A percentile compares a stretch with the other conserved stretches of the same genome.
phyloP scores from a whole-genome alignment of 2,797 vertebrate species.

The Sardinella longiceps region DNA sequence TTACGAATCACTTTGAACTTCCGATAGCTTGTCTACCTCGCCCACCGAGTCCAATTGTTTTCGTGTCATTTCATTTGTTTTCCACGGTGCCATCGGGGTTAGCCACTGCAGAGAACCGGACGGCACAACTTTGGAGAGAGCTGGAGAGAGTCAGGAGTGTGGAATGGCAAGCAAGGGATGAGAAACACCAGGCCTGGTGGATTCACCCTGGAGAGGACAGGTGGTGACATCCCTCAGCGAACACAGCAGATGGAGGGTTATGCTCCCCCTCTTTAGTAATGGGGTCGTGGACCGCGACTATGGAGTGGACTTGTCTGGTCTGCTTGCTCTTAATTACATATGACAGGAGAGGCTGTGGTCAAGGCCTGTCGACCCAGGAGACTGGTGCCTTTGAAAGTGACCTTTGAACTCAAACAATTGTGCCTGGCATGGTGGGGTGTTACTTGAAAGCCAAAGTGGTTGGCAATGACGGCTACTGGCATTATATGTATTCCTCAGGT shows the following conservation, averaged over 20 bases:
- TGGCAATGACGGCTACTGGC: slow-evolving; percentile 7
- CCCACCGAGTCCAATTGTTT: neutral
- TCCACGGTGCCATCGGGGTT: neutral
- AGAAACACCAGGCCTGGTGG: neutral
- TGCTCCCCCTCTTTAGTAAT: slow-evolving; percentile 42
- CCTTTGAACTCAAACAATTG: slow-evolving; percentile 48
- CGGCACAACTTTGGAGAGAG: neutral
- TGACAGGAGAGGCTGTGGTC: slow-evolving; percentile 49
- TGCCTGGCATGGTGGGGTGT: slow-evolving; percentile 37
- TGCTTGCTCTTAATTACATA: slow-evolving; percentile 51
- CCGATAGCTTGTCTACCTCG: slow-evolving; percentile 3
- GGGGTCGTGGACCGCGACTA: slow-evolving; percentile 38
- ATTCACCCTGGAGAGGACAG: slow-evolving; percentile 1
- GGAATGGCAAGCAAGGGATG: neutral
- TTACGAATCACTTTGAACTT: slow-evolving; percentile 5
- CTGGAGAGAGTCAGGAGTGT: neutral
- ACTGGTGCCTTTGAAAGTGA: slow-evolving; percentile 39
- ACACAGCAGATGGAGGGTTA: slow-evolving; percentile 48
- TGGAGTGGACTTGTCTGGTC: slow-evolving; percentile 41
- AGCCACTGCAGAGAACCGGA: neutral
- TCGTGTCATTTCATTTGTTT: slow-evolving; percentile 3
- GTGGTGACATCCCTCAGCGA: slow-evolving; percentile 33
- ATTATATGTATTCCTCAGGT: neutral
- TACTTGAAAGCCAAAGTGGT: slow-evolving; percentile 31
- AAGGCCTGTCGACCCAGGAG: slow-evolving; percentile 30